Evolutionary conservation across 30 jellyfish, hydroid and myxozoan genomes (phyloP), one percentile per base, ranked within the genome.

Genomic region (Cassiopea xamachana): DNA sequence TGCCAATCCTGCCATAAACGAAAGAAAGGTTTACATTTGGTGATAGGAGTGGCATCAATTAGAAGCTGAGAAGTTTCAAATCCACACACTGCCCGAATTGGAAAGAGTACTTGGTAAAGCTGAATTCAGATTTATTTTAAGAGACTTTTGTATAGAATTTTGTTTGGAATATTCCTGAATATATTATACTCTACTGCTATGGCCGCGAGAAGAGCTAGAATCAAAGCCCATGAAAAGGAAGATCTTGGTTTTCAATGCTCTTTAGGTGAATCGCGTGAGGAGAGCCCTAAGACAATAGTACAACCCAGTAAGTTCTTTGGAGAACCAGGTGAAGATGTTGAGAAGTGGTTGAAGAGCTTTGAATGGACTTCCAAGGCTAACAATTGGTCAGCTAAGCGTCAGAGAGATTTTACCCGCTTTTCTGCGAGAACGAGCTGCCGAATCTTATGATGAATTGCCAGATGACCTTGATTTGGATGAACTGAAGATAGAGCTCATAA

Each of bases 321-420:
- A 0, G 88, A 80, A 43, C 74, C 78, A 2, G 88, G 88, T 8
- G 88, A 80, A 1, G 88, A 80, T 43, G 58, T 80, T 9, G 78
- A 80, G 62, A 82, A 82, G 48, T 82, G 91, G 91, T 69, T 82
- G 71, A 82, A 82, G 44, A 69, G 85, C 18, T 82, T 64, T 55
- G 83, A 82, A 46, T 1, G 91, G 48, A 12, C 48, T 17, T 46
- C 91, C 12, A 64, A 55, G 47, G 91, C 91, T 7, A 82, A 82
- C 76, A 58, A 48, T 69, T 82, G 91, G 85, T 17, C 90, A 4
- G 84, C 18, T 51, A 60, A 10, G 67, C 39, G 83, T 4, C 90
- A 81, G 84, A 15, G 15, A 14, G 74, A 78, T 68, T 8, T 62
- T 81, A 1, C 91, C 91, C 14, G 91, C 83, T n/a, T 82, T 82